Evolutionary conservation across 2,888 invertebrate species (phyloP), one percentile per base, ranked within the genome.

Genomic region (Melikaiella ostensackeni): DNA sequence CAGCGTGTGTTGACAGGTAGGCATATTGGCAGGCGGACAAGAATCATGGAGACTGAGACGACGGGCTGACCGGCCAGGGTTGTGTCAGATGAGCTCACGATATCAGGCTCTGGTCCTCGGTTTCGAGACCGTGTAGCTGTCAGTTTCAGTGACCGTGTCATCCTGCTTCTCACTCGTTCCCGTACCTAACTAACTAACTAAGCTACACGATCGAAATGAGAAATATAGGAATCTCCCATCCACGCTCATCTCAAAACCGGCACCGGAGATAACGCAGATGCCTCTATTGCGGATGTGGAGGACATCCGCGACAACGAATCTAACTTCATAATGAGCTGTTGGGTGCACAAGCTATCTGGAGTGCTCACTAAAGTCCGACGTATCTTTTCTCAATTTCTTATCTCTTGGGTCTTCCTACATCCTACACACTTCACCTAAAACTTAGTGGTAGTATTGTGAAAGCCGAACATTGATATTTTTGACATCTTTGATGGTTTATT

Each of bases 1-100:
- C 88, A 90, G 90, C 89, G 90, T 91, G 91, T 91, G 91, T 90
- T 91, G 91, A 91, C 91, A 91, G 90, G 87, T 85, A 86, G 88
- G 88, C 87, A 88, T 91, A 90, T 91, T 90, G 91, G 89, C 90
- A 90, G 90, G 88, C 87, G 81, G 84, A 89, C 85, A 86, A 85
- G 86, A 82, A 80, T 81, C 80, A 78, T 77, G 80, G 81, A 80
- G 83, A 80, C 83, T 77, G 85, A 85, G 87, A 84, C 76, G 86
- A 84, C 80, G 81, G 84, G 81, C 84, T 84, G 87, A 85, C 86
- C 86, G 88, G 87, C 86, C 88, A 86, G 84, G 86, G 86, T 86
- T 87, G 89, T 88, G 90, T 90, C 89, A 91, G 91, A 91, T 90
- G 88, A 86, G 88, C 86, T 88, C 81, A 88, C 89, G 90, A 91